Base-by-base conservation (phyloP, 2,113 vertebrate species). In the Takifugu bimaculatus region DNA sequence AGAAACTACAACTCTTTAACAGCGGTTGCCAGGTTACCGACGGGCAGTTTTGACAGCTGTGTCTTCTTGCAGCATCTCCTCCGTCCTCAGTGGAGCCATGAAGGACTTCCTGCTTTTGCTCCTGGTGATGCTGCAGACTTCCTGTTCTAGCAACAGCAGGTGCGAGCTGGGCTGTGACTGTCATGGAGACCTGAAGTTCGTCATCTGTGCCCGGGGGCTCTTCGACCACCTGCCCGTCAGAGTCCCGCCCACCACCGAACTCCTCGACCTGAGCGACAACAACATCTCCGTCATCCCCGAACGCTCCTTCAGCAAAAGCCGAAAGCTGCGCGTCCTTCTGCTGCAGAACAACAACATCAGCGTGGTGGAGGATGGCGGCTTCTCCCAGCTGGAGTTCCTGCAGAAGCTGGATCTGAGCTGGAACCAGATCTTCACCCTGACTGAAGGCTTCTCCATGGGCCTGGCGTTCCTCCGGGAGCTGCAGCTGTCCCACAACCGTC, bases 181-280 rank as follows among this genome's bases (percentile, higher is more conserved):
- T 57, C 77, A 63, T 9, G 73, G 81, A 5, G 89, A 87, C 3
- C 76, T 89, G 28, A 88, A 70, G 57, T 85, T 90, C 75, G 77
- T 90, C 68, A 87, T 91, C 76, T 93, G 93, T 57, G 83, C 91
- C 2, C 47, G 61, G 47, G 78, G 68, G 1, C 61, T 26, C n/a
- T 79, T 91, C 35, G 73, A 68, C 14, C 47, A 57, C 13, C 59
- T 89, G n/a, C 87, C 88, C 11, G 0, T 2, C 26, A 39, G 63
- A 20, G 60, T 91, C 10, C 89, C 91, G 2, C 57, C 81, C 9
- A 54, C 66, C 69, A 90, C 87, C 0, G 91, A 93, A 64, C 89
- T 88, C 26, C 84, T 94, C 5, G 89, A 94, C 62, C 81, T 94
- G 15, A 92, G 92, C 4, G 49, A 75, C 71, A 93, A 92, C 78